Base-by-base conservation (phyloP, 2,888 invertebrate species). In the Nudaria mundana region DNA sequence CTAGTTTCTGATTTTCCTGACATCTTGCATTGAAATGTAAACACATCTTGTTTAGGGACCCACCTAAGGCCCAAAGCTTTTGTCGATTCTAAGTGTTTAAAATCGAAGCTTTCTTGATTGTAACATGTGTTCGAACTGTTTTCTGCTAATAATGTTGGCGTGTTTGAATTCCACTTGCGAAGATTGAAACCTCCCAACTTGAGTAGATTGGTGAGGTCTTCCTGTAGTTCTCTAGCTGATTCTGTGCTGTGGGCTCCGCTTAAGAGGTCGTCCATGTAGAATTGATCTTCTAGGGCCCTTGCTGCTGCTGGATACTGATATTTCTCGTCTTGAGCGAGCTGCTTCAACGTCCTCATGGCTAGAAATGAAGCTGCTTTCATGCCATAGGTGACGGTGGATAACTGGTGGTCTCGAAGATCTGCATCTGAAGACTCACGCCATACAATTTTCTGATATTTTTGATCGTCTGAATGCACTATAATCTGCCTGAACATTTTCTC, bases 401-500 rank as follows among this genome's bases (percentile, higher is more conserved):
- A 20, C 8, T 14, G 10, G 7, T 28, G 22, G 6, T 38, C 22
- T 12, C 4, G n/a, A 32, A 11, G 1, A 5, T 24, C 7, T 3
- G 5, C 7, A 20, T 5, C 3, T 3, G 5, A 2, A 22, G 10
- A 5, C n/a, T n/a, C n/a, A 5, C 37, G 22, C 37, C 37, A 37
- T 2, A 37, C n/a, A 4, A 30, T 37, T 12, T 23, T 30, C 8
- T 30, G 37, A 8, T 8, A 18, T 3, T 18, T 8, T 15, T 43
- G 43, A 32, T 52, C 45, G 16, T 36, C 15, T 26, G 18, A 11
- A 23, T 44, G 15, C 0, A 39, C 18, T n/a, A 13, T 20, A n/a
- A 52, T 45, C 15, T 34, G 34, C 4, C 52, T 14, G 22, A 38
- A 49, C 39, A 44, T 49, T 28, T 47, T 49, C 25, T 52, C 44